phyloP scores from a whole-genome alignment of 2,113 vertebrate genomes.

The Pampusana beccarii region DNA sequence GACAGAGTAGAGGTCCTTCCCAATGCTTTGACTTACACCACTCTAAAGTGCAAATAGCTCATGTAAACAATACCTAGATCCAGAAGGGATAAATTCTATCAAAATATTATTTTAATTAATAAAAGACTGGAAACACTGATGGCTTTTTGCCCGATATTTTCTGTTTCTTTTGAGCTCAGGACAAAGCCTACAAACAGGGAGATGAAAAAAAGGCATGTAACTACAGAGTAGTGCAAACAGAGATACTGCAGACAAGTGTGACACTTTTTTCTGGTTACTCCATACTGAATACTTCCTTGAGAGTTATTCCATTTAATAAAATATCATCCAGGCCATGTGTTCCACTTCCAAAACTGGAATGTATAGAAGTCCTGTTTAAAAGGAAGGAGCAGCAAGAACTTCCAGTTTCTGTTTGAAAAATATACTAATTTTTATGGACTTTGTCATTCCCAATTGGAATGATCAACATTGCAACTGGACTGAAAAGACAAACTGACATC shows the following conservation, averaged over 20 bases:
- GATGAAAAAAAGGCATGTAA: neutral
- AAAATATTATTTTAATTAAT: neutral
- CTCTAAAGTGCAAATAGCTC: neutral
- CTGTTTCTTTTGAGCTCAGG: neutral
- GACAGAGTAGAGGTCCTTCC: neutral
- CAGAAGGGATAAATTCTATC: neutral
- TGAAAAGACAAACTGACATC: neutral
- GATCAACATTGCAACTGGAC: neutral
- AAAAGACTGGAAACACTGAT: neutral
- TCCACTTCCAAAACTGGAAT: neutral
- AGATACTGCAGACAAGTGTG: rapidly evolving
- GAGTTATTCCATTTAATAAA: neutral
- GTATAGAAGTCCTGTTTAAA: neutral
- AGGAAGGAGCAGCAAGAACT: neutral
- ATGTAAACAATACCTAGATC: neutral
- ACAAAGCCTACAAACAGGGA: neutral
- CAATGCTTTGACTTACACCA: neutral
- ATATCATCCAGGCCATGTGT: neutral
- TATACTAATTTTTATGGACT: neutral
- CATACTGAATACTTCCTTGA: neutral
- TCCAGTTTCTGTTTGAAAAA: neutral
- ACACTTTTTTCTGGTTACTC: neutral
- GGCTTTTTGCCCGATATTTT: neutral
- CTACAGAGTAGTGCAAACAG: neutral
- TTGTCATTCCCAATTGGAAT: neutral